phyloP scores from a whole-genome alignment of 2,888 invertebrate species.

The Escarpia spicata region DNA sequence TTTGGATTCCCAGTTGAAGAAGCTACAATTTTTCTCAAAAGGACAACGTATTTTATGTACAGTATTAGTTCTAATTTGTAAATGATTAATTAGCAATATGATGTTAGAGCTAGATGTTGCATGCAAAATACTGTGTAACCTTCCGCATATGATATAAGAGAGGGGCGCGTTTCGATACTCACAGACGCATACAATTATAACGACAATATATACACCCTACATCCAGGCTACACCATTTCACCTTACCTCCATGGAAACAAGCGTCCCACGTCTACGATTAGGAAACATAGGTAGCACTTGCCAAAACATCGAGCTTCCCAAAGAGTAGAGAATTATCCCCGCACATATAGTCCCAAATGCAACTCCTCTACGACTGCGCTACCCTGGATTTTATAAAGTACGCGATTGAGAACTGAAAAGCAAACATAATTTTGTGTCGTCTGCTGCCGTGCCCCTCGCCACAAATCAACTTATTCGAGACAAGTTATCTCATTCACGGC shows the following conservation, averaged over 20 bases:
- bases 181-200: neutral
- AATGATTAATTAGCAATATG: too few relatives aligned
- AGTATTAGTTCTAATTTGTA: too few relatives aligned
- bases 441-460: neutral
- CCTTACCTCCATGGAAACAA: neutral
- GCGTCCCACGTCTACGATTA: neutral
- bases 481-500: neutral
- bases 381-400: neutral
- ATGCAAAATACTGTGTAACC: too few relatives aligned
- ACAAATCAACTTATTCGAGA: neutral
- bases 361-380: neutral
- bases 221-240: neutral
- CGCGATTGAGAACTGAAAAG: neutral
- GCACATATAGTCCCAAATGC: neutral
- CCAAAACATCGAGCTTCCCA: neutral
- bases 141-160: too few relatives aligned
- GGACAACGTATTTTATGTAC: too few relatives aligned
- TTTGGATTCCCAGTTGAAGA: too few relatives aligned
- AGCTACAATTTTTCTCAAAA: too few relatives aligned
- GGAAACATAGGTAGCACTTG: neutral
- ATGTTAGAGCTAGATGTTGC: too few relatives aligned
- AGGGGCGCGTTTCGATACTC: too few relatives aligned
- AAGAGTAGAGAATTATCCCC: neutral
- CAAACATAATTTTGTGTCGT: neutral
- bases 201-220: neutral